Evolutionary conservation across 2,888 invertebrate genomes (phyloP), one percentile per base, ranked within the genome.

Genomic region (Callimorpha dominula): DNA sequence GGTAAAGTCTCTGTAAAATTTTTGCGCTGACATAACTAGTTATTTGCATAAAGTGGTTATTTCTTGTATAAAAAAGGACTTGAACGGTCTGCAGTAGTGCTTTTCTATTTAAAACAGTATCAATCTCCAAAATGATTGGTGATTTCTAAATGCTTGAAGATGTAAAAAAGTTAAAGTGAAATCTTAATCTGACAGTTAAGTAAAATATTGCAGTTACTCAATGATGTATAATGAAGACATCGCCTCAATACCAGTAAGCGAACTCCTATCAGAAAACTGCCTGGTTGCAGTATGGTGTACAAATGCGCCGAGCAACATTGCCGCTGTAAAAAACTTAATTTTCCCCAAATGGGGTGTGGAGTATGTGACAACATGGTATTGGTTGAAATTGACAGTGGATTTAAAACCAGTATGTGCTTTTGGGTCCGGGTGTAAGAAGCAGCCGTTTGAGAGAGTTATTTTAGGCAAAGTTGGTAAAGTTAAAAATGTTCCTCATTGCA

Each of bases 261-360:
- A 96, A 15, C 92, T 98, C 0, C 92, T 97, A 49, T 93, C 96
- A 63, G 86, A 94, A 0, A 96, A 96, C 80, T 97, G 98, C 57
- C 88, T 99, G 4, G 95, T 99, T 15, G 97, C 97, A 17, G 96
- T 99, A 57, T 99, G 99, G 99, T 98, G 99, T 86, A 99, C 99
- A 17, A 99, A 99, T 93, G 97, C 98, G 31, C 90, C 94, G 4
- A 97, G 96, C 82, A 97, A 98, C 88, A 95, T 97, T 71, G 90
- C 96, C 14, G 96, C 97, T 75, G 95, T 99, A 43, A 96, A 96
- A 83, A 94, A 97, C 8, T 91, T 97, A n/a, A 96, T 99, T 82
- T 97, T 99, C 87, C 97, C 97, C 0, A 91, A 94, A 54, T 99
- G 99, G 99, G 96, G 97, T 15, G 95, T 99, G 0, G 92, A 96